A percentile compares a stretch with the other conserved stretches of the same genome.
These are phyloP conservation scores for Chionis minor DNA, from an alignment of 2,113 vertebrate species.

Conservation along the genomic window DNA sequence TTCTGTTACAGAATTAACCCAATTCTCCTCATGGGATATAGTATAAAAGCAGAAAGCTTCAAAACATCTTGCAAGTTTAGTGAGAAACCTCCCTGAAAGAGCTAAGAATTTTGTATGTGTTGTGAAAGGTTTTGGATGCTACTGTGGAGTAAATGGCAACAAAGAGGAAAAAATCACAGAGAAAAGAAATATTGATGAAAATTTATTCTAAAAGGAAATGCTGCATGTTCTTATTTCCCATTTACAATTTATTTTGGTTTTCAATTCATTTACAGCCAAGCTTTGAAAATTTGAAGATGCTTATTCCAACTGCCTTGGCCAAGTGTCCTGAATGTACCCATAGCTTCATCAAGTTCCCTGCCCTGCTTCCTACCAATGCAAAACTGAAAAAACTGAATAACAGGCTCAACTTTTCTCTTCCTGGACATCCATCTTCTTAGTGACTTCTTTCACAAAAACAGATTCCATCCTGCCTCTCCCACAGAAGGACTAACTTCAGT, in stretches of 20 bases:
- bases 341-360: rapidly evolving
- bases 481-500: neutral
- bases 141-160: neutral
- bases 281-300: constrained; percentile 3
- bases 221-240: neutral
- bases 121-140: neutral
- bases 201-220: neutral
- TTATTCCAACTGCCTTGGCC: constrained; percentile 4
- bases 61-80: neutral
- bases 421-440: neutral
- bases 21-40: neutral
- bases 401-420: neutral
- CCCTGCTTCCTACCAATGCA: neutral
- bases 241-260: neutral
- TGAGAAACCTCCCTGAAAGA: neutral
- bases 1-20: neutral
- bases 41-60: neutral
- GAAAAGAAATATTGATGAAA: neutral
- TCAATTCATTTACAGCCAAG: constrained; percentile 55
- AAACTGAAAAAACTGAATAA: neutral
- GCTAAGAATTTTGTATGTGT: neutral
- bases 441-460: neutral
- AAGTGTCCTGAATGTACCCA: neutral
- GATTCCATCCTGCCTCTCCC: neutral
- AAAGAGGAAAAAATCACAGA: neutral